phyloP scores from a whole-genome alignment of 2,797 vertebrate genomes.

The Chelmon rostratus region DNA sequence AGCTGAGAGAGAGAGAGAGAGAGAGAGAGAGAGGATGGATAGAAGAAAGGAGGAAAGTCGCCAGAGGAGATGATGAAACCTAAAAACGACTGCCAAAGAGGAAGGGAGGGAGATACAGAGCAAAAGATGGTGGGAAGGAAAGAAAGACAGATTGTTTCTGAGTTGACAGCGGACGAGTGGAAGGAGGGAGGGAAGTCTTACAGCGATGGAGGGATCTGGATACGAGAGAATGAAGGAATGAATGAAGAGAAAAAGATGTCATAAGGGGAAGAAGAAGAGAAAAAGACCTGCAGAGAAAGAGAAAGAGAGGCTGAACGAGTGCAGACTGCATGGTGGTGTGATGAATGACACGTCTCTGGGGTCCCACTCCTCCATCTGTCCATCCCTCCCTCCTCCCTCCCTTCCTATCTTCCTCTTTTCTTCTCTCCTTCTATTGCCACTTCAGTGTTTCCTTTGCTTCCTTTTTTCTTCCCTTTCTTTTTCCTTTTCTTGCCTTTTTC shows the following conservation, averaged over 20 bases:
- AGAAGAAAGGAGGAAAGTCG: conserved; percentile 60
- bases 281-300: conserved; percentile 59
- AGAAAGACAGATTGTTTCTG: conserved; percentile 35
- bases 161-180: conserved; percentile 13
- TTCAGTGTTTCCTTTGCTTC: neutral
- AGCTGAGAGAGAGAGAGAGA: conserved; percentile 1
- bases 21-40: conserved; percentile 36
- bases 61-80: conserved; percentile 74
- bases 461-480: neutral
- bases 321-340: conserved; percentile 80
- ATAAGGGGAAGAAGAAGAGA: conserved; percentile 12
- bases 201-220: conserved; percentile 20
- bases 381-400: conserved; percentile 74
- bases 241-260: conserved; percentile 11
- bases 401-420: conserved; percentile 47
- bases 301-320: conserved; percentile 69
- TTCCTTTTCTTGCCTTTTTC: neutral
- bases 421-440: conserved; percentile 19
- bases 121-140: conserved; percentile 32
- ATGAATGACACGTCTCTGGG: conserved; percentile 85
- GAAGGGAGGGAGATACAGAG: conserved; percentile 23
- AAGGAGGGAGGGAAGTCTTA: conserved; percentile 16
- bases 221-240: neutral
- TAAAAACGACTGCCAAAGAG: conserved; percentile 70
- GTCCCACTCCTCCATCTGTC: conserved; percentile 86